Percentiles rank a stretch among this genome's conserved stretches.
phyloP scores from a whole-genome alignment of 2,113 vertebrate genomes.

The Dromaius novaehollandiae region DNA sequence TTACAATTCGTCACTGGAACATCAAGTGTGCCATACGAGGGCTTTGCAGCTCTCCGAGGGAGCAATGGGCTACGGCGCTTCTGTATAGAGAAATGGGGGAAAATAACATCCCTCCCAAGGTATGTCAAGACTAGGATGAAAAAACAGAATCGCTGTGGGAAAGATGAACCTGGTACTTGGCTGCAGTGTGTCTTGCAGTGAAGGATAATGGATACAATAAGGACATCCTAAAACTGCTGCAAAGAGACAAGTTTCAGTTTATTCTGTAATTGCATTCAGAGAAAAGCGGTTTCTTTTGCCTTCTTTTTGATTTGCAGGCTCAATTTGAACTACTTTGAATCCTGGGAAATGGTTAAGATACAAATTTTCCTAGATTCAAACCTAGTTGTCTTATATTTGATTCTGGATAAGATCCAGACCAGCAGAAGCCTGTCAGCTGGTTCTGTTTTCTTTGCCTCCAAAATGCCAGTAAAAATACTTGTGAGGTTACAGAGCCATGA shows the following conservation, averaged over 20 bases:
- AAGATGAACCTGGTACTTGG: background rate
- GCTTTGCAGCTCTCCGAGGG: slow-evolving; percentile 91
- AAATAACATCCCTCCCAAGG: slow-evolving; percentile 96
- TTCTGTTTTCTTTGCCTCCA: background rate
- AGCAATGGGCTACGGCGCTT: slow-evolving; percentile 94
- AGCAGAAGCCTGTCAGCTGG: background rate
- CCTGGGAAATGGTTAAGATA: background rate
- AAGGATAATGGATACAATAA: background rate
- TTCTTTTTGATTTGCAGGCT: background rate
- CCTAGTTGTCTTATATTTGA: background rate
- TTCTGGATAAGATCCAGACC: background rate
- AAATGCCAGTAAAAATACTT: background rate
- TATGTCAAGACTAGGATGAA: slow-evolving; percentile 42
- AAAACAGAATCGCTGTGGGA: background rate
- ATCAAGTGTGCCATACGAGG: slow-evolving; percentile 96
- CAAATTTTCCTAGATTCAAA: background rate
- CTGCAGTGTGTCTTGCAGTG: background rate
- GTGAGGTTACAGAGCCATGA: background rate
- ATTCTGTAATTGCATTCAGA: background rate
- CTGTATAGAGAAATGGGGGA: slow-evolving; percentile 99
- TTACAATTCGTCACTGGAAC: slow-evolving; percentile 97
- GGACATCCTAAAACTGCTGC: background rate
- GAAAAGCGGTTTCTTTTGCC: background rate
- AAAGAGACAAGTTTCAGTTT: background rate
- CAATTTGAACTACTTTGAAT: background rate